Percentiles rank a stretch among this genome's conserved stretches.
These are phyloP conservation scores for Dynastes tityus DNA, from an alignment of 2,888 invertebrate genomes.

Conservation along the genomic window DNA sequence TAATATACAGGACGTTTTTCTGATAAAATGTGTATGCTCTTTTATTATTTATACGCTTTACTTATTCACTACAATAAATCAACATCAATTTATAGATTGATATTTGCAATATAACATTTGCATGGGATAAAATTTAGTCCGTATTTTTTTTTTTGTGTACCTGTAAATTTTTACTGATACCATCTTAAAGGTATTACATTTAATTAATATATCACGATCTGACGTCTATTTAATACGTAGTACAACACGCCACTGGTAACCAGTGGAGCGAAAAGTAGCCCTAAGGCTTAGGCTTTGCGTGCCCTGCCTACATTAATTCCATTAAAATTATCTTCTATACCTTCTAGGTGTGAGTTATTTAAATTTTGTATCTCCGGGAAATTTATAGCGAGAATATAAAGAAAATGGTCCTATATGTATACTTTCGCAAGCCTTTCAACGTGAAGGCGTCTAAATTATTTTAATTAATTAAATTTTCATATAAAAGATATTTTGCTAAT, in stretches of 20 bases:
- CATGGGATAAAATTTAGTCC: too few species aligned
- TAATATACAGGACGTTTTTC: too few species aligned
- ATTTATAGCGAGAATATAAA: conserved; percentile 15
- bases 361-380: conserved; percentile 14
- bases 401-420: conserved; percentile 7
- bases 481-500: neutral
- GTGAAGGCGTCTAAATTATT: conserved; percentile 1
- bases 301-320: conserved; percentile 21
- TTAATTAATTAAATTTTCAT: conserved; percentile 4
- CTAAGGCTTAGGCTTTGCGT: conserved; percentile 21
- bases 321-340: conserved; percentile 28
- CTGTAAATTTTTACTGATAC: neutral
- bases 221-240: neutral
- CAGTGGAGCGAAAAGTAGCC: conserved; percentile 1
- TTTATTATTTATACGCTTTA: too few species aligned
- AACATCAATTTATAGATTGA: too few species aligned
- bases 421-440: neutral
- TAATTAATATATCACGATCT: conserved; percentile 13
- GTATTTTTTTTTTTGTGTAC: too few species aligned
- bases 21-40: too few species aligned
- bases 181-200: neutral
- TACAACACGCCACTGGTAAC: neutral
- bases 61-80: too few species aligned
- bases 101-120: too few species aligned
- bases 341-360: conserved; percentile 22